A percentile compares a stretch with the other conserved stretches of the same genome.
Evolutionary conservation across 2,113 vertebrate genomes (phyloP).

Genomic region (Thunnus maccoyii): DNA sequence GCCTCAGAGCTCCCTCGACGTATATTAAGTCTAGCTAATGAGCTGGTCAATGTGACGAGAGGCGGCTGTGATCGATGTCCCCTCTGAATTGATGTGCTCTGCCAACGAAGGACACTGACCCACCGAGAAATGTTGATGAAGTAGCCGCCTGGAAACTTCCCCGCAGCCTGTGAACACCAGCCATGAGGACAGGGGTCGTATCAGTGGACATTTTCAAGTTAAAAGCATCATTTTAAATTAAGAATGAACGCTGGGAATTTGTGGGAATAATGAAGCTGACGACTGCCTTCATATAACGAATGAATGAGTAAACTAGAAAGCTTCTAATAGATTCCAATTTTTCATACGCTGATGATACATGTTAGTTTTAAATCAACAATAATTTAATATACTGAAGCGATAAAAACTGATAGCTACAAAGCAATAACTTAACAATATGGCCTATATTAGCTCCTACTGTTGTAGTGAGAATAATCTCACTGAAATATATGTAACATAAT

Average conservation of each 20-base stretch:
- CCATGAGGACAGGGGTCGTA: constrained; percentile 9
- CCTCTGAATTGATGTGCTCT: constrained; percentile 80
- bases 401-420: no score
- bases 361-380: no score
- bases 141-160: constrained; percentile 66
- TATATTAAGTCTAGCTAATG: constrained; percentile 84
- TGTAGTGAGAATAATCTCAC: no score
- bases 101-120: constrained; percentile 81
- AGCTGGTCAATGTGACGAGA: constrained; percentile 81
- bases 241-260: constrained; percentile 5
- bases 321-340: neutral
- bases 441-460: no score
- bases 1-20: constrained; percentile 60
- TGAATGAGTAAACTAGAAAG: neutral
- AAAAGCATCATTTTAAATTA: constrained; percentile 14
- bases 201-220: constrained; percentile 16
- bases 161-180: constrained; percentile 10
- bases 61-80: constrained; percentile 81
- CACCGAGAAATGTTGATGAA: constrained; percentile 81
- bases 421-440: no score
- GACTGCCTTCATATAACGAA: neutral
- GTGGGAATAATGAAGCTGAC: neutral
- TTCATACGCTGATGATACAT: neutral
- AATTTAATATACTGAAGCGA: no score
- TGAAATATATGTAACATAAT: no score